Evolutionary conservation across 2,888 invertebrate genomes (phyloP), one percentile per base, ranked within the genome.

Genomic region (Steinernema scapterisci): DNA sequence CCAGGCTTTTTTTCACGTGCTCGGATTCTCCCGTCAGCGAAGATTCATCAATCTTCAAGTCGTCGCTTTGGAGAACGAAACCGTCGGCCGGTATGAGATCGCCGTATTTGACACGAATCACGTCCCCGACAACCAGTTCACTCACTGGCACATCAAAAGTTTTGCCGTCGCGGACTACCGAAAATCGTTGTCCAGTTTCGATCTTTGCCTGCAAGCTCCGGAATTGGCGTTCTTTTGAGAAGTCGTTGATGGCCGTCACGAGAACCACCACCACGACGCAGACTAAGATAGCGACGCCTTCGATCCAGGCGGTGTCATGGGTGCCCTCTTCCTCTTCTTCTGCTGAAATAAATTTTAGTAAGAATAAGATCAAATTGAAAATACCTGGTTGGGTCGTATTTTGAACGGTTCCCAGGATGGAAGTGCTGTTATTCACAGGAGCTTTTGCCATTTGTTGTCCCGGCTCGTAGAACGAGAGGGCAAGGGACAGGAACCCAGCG

Each of bases 11-110:
- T 90, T 97, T 97, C 83, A 99, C 97, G 91, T 97, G 97, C 91
- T 99, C 99, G 74, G 97, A 97, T 91, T 99, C 99, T 84, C 99
- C 99, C 80, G 99, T 99, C 86, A 99, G 91, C 84, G 97, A 97
- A 78, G 96, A 97, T 90, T 99, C 99, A 90, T 99, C 99, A 87
- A 96, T 93, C 92, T 97, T 97, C 87, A 99, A 92, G 90, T 99
- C 97, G 91, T 97, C 84, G 90, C 96, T 95, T 91, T 97, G 97
- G 89, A 99, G 93, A 87, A 99, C 91, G 86, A 96, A 91, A 85
- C 99, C 99, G 91, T 99, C 99, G 79, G 99, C 96, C 79, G 97
- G 99, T 88, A 99, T 91, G 88, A 99, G 91, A 90, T 99, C 99
- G 87, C 99, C 97, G 75, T 82, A 82, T 88, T 90, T 89, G 87